Evolutionary conservation across 1,140 invertebrate species (phyloP).

Genomic region (Hyles vespertilio): DNA sequence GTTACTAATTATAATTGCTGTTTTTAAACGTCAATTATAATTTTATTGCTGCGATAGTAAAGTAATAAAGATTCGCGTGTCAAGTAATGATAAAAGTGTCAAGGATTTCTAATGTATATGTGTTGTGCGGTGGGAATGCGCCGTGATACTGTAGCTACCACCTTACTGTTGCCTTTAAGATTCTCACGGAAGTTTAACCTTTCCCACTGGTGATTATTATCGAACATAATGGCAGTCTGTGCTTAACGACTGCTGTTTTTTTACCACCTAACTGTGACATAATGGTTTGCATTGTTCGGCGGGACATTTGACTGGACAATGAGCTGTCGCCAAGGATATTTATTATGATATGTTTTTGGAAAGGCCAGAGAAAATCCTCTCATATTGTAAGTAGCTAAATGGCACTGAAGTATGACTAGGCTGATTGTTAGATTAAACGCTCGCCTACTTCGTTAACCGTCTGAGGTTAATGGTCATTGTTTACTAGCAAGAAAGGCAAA

Average conservation of each 20-base stretch:
- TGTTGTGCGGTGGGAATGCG: not conserved
- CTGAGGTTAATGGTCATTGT: too few species aligned
- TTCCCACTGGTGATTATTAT: conserved; percentile 30
- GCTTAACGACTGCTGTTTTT: conserved; percentile 12
- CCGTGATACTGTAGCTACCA: not conserved
- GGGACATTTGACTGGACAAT: not conserved
- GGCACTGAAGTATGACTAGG: too few species aligned
- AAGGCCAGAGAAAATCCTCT: too few species aligned
- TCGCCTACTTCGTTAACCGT: too few species aligned
- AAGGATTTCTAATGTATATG: conserved; percentile 1
- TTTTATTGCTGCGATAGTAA: not conserved
- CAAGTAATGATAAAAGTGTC: not conserved
- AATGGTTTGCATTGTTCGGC: not conserved
- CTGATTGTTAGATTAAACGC: too few species aligned
- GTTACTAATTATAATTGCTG: not conserved
- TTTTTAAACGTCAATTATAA: not conserved
- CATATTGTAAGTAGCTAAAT: too few species aligned
- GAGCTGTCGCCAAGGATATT: too few species aligned
- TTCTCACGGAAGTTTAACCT: conserved; percentile 44
- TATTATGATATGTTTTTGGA: too few species aligned
- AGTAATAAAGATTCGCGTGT: not conserved
- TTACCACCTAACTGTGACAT: not conserved
- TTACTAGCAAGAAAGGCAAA: too few species aligned
- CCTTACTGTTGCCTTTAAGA: not conserved
- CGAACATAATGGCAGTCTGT: conserved; percentile 15